A percentile compares a stretch with the other conserved stretches of the same genome.
Evolutionary conservation across 2,113 vertebrate genomes (phyloP).

Genomic region (Gobiocypris rarus): DNA sequence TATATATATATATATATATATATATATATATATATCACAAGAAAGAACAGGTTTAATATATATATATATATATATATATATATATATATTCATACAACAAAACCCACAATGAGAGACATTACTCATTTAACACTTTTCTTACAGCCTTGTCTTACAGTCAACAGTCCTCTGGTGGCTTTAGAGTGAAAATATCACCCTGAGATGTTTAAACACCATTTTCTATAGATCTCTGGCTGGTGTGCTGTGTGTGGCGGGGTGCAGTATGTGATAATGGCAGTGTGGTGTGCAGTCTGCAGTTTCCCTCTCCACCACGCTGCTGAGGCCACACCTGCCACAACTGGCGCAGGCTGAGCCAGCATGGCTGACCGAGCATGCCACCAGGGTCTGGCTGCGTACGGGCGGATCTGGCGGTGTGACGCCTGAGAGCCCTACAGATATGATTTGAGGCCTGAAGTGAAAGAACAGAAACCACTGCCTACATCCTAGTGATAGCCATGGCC

Average conservation of each 20-base stretch:
- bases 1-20: no score
- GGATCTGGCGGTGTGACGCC: slow-evolving; percentile 36
- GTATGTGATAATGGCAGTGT: slow-evolving; percentile 45
- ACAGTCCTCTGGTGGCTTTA: slow-evolving; percentile 7
- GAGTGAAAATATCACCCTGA: slow-evolving; percentile 1
- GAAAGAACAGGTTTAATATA: no score
- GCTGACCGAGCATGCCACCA: slow-evolving; percentile 71
- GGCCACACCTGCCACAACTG: slow-evolving; percentile 74
- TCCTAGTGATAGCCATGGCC: slow-evolving; percentile 30
- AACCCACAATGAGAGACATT: neutral
- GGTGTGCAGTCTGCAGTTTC: slow-evolving; percentile 62
- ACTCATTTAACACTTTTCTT: neutral
- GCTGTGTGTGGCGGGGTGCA: slow-evolving; percentile 43
- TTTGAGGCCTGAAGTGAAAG: slow-evolving; percentile 45
- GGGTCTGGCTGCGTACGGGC: slow-evolving; percentile 29
- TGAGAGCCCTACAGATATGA: slow-evolving; percentile 40
- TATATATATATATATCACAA: no score
- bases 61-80: no score
- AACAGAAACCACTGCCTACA: slow-evolving; percentile 28
- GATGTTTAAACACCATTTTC: slow-evolving; percentile 29
- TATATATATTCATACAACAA: neutral
- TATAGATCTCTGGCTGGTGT: slow-evolving; percentile 18
- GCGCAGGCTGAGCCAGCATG: slow-evolving; percentile 65
- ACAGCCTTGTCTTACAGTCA: neutral
- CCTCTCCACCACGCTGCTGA: slow-evolving; percentile 55